phyloP scores from a whole-genome alignment of 2,797 vertebrate genomes.

The Myotis findleyi region DNA sequence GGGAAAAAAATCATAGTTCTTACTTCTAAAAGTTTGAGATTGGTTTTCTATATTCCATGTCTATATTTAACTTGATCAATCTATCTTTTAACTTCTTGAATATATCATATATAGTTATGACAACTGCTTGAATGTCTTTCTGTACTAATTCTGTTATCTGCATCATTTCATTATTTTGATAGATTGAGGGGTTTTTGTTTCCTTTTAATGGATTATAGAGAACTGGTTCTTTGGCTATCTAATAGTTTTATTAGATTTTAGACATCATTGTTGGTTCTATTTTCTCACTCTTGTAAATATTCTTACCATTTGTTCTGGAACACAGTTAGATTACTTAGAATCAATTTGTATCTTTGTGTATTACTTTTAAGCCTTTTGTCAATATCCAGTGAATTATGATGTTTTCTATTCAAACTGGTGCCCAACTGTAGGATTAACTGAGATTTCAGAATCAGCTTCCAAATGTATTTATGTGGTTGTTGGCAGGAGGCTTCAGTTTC shows the following conservation, averaged over 20 bases:
- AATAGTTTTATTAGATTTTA: conserved; percentile 22
- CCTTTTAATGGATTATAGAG: background rate
- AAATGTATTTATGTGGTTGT: background rate
- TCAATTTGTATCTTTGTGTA: background rate
- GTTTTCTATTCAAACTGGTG: background rate
- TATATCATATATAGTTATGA: background rate
- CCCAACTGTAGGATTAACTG: background rate
- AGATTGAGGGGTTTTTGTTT: background rate
- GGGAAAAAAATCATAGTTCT: background rate
- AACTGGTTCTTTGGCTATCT: background rate
- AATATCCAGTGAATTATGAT: background rate
- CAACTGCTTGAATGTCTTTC: background rate
- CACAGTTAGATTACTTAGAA: background rate
- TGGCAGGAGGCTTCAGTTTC: background rate
- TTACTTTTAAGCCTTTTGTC: background rate
- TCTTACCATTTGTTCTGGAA: background rate
- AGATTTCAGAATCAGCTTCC: background rate
- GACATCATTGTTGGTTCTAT: background rate
- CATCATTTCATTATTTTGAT: conserved; percentile 38
- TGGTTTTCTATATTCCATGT: background rate
- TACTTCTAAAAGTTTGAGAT: background rate
- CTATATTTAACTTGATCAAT: background rate
- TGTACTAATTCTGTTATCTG: background rate
- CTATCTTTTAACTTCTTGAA: background rate
- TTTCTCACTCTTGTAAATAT: background rate